Evolutionary conservation across 2,113 vertebrate genomes (phyloP).

Genomic region (Furnarius figulus): DNA sequence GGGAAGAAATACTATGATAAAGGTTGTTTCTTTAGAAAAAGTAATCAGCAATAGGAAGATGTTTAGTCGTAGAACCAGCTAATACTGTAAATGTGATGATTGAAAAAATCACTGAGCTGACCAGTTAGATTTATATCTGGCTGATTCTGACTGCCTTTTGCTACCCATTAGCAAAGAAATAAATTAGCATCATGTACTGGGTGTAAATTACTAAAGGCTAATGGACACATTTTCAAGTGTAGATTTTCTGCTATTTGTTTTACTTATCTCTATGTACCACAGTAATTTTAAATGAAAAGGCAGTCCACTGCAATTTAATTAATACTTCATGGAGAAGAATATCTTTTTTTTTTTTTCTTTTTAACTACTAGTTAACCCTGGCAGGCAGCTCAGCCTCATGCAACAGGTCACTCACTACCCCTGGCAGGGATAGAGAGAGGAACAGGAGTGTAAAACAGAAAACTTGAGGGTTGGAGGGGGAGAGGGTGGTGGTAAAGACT

Average conservation of each 20-base stretch:
- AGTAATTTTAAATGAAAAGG: neutral
- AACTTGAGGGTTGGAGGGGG: neutral
- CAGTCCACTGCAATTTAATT: neutral
- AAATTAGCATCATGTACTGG: neutral
- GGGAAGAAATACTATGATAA: neutral
- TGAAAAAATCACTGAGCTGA: neutral
- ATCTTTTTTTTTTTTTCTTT: neutral
- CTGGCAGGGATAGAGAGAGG: fast-evolving
- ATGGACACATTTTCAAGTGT: neutral
- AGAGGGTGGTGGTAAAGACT: too few relatives aligned
- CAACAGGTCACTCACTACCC: fast-evolving
- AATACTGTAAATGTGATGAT: neutral
- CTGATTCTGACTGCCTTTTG: neutral
- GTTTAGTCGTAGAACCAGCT: neutral
- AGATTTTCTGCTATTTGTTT: neutral
- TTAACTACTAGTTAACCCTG: neutral
- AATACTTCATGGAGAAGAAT: neutral
- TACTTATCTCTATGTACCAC: neutral
- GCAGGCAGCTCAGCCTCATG: neutral
- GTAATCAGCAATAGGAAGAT: neutral
- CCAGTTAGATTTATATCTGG: neutral
- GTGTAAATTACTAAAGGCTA: neutral
- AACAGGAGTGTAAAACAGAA: neutral
- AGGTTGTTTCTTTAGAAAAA: neutral
- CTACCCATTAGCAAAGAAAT: neutral